phyloP scores from a whole-genome alignment of 2,797 vertebrate genomes.

The Potorous gilbertii region DNA sequence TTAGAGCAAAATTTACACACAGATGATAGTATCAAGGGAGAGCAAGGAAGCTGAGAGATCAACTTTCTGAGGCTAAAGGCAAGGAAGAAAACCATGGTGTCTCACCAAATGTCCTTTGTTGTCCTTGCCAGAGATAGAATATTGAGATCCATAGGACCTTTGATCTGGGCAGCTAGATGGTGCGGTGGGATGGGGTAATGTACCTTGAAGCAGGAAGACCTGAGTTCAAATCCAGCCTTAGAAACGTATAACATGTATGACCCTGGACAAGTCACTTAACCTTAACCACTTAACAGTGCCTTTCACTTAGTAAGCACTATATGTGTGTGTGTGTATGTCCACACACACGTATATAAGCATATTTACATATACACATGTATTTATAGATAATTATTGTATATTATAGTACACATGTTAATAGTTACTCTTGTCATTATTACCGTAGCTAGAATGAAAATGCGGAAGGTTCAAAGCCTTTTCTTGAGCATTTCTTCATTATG shows the following conservation, averaged over 20 bases:
- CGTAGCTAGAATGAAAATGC: background rate
- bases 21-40: background rate
- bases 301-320: background rate
- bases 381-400: no score
- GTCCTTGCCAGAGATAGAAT: background rate
- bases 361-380: no score
- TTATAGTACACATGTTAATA: background rate
- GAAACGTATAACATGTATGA: background rate
- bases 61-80: no score
- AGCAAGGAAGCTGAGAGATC: background rate
- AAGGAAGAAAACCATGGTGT: background rate
- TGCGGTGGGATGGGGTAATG: background rate
- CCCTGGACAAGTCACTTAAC: background rate
- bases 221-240: background rate
- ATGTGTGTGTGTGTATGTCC: no score
- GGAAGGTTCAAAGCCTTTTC: background rate
- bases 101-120: background rate
- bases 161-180: background rate
- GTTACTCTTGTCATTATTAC: background rate
- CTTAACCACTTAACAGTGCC: background rate
- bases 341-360: no score
- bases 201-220: background rate
- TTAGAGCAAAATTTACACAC: background rate
- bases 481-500: constrained; percentile 36
- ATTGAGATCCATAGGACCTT: background rate